Conservation (phyloP, 2,113 vertebrate genomes). For the Isurus oxyrinchus region DNA sequence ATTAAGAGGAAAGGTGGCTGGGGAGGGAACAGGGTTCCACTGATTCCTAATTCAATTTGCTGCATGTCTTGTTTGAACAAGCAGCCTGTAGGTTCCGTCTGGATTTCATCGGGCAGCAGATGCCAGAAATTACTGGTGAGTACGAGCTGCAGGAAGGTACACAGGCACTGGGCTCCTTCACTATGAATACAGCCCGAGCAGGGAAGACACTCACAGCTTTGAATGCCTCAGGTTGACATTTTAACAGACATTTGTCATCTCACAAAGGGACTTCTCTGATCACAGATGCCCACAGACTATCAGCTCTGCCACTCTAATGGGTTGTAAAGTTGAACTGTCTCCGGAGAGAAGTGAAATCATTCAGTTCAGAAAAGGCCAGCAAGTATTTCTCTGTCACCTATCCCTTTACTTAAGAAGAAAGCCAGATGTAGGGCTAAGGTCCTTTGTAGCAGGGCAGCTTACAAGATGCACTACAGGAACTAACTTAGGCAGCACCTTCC, state of each 20-base stretch:
- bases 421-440: not conserved
- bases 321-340: not conserved
- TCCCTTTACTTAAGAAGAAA: not conserved
- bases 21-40: not conserved
- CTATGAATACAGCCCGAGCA: not conserved
- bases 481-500: no score
- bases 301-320: not conserved
- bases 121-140: not conserved
- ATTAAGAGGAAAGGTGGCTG: not conserved
- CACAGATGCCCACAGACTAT: not conserved
- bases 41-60: not conserved
- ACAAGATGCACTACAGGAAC: no score
- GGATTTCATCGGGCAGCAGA: not conserved
- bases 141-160: not conserved
- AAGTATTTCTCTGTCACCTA: not conserved
- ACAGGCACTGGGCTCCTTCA: no score
- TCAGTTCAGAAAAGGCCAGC: not conserved
- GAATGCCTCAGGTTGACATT: not conserved
- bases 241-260: not conserved
- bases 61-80: not conserved
- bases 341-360: not conserved
- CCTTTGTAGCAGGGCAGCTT: no score
- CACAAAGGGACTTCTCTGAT: not conserved
- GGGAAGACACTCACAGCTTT: not conserved
- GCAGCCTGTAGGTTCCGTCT: not conserved